Base-by-base conservation (phyloP, 1,140 invertebrate species). In the Drosophila grimshawi region DNA sequence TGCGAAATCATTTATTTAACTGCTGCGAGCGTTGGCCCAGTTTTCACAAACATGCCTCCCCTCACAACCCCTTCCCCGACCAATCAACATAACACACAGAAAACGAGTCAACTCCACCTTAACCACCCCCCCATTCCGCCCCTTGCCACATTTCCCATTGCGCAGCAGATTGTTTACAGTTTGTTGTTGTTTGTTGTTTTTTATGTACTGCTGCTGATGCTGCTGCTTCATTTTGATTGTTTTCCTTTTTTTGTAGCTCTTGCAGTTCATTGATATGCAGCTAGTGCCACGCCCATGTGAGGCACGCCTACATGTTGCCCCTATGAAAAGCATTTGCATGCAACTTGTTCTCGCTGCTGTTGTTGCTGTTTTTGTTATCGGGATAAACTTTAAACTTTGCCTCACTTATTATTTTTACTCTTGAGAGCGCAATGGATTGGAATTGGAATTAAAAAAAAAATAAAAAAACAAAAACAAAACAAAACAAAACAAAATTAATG, bases 251-350 rank as follows among this genome's bases (percentile, higher is more conserved):
- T 72, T 52, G 52, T 67, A 43, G 66, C 64, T 67, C 68, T 46
- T 69, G 64, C 69, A 78, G 69, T 69, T 78, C 75, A 80, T 80
- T 80, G 78, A 78, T 80, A 80, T 78, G 74, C 78, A 74, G 65
- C 68, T 80, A 48, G 63, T 61, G 69, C 78, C 78, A 80, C 75
- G 70, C 78, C 78, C 75, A 39, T 43, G 37, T 53, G 46, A 73
- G 37, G 32, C n/a, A 19, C 63, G 46, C 43, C 51, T 37, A 60
- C 41, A 48, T 53, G 48, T 35, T 63, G 33, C 8, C 32, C 27
- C 39, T 46, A 39, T 33, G 19, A 8, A 27, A 60, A 55, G 70
- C 56, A 61, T 55, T 73, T 57, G 57, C 59, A 55, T 73, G 63
- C 7, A 46, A 46, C 41, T 30, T 27, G 41, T 27, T 39, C 43